These are phyloP conservation scores for Triplophysa yarkandensis DNA, from an alignment of 2,797 vertebrate genomes.

Conservation along the genomic window DNA sequence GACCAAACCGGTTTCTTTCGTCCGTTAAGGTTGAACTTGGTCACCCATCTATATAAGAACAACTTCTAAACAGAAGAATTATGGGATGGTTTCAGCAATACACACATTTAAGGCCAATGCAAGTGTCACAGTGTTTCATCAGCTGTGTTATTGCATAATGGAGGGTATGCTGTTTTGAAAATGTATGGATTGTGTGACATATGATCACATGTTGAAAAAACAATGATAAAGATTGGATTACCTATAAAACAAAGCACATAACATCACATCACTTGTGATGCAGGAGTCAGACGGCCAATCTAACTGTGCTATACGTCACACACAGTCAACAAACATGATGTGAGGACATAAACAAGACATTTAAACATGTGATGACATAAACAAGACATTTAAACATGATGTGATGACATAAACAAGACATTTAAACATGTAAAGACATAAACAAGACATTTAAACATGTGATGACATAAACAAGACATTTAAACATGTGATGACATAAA, in stretches of 20 bases:
- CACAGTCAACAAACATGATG: background rate
- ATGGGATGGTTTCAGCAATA: background rate
- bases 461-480: background rate
- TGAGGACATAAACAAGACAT: background rate
- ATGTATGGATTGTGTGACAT: background rate
- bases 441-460: background rate
- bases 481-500: background rate
- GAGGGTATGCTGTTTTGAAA: background rate
- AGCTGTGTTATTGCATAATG: background rate
- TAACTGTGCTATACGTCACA: background rate
- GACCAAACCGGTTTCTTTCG: background rate
- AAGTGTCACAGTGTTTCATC: background rate
- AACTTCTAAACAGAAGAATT: background rate
- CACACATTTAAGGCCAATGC: background rate
- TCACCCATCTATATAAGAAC: background rate
- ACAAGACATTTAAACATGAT: background rate
- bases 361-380: background rate
- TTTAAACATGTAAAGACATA: background rate
- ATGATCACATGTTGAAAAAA: too few species aligned
- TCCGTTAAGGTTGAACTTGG: background rate
- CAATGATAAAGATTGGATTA: background rate
- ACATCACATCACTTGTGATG: background rate
- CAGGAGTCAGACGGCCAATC: background rate
- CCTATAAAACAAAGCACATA: background rate
- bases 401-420: background rate